Conservation (phyloP, 2,888 invertebrate genomes). For the Drepanosiphum platanoidis region DNA sequence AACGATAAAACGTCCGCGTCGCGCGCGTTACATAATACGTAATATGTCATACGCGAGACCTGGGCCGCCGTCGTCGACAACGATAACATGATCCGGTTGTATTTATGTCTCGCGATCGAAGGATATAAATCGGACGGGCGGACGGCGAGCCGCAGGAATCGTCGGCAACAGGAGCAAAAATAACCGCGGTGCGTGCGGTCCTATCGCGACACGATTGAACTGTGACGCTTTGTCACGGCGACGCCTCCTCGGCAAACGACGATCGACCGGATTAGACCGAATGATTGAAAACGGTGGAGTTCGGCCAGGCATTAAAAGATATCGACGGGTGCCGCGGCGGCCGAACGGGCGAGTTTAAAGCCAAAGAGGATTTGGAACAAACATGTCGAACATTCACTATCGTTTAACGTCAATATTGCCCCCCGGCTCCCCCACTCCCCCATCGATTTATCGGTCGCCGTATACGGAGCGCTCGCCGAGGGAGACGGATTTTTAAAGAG, state of each 20-base stretch:
- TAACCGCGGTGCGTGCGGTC: background rate
- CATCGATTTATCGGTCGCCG: conserved; percentile 10
- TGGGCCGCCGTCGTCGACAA: no score
- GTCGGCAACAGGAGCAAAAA: background rate
- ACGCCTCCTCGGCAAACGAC: background rate
- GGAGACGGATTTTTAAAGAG: background rate
- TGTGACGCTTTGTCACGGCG: conserved; percentile 22
- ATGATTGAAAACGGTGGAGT: conserved; percentile 46
- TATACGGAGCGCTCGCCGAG: background rate
- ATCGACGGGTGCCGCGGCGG: background rate
- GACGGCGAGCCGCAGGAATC: accelerated
- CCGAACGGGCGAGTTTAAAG: background rate
- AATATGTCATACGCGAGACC: no score
- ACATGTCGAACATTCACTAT: conserved; percentile 39
- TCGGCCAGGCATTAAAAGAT: conserved; percentile 48
- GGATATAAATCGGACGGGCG: no score
- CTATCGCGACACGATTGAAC: background rate
- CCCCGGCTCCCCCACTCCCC: no score
- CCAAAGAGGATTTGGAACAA: conserved; percentile 23
- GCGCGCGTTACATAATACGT: no score
- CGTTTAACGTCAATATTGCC: conserved; percentile 32
- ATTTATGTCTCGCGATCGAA: no score
- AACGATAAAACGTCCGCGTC: no score
- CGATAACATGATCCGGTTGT: no score
- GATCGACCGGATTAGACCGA: conserved; percentile 36